Evolutionary conservation across 2,797 vertebrate species (phyloP), one percentile per base, ranked within the genome.

Genomic region (Distichodus sexfasciatus): DNA sequence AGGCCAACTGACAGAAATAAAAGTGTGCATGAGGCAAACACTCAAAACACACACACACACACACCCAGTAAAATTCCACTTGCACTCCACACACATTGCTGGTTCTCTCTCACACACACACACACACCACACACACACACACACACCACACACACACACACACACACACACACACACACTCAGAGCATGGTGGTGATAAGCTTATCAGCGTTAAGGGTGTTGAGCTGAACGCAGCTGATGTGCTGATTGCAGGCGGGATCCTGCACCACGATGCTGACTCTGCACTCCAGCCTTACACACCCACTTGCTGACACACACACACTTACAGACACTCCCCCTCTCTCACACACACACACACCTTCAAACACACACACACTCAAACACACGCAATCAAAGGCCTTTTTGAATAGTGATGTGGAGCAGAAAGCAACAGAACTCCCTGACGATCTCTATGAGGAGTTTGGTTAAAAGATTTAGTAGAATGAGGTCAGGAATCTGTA

Each of bases 161-260:
- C 26, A 44, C 58, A 61, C 29, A 31, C 19, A 65, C 47, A 64
- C 15, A 19, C 46, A 64, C 21, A 40, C 26, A 48, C 21, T 38
- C 38, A 36, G 33, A 53, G 48, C 48, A 65, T 14, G n/a, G 48
- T 28, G 19, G 35, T 50, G 43, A 63, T 63, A 48, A 48, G 59
- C 59, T 62, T 62, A 62, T 62, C 60, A 46, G 60, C 43, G 3
- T 1, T 8, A 35, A 10, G 31, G 31, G 4, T 4, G 31, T 35
- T 35, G 31, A 21, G 60, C 60, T 62, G 60, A 62, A 43, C 47
- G 33, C 21, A 19, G 60, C 40, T 62, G 43, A 62, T 62, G 43
- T 46, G 60, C 43, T 62, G 43, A 62, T 28, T 62, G 60, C 60
- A 35, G 31, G 4, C 31, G 4, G 9, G 31, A 35, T 44, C 29